These are phyloP conservation scores for Chionodraco myersi DNA, from an alignment of 2,113 vertebrate genomes.

Conservation along the genomic window DNA sequence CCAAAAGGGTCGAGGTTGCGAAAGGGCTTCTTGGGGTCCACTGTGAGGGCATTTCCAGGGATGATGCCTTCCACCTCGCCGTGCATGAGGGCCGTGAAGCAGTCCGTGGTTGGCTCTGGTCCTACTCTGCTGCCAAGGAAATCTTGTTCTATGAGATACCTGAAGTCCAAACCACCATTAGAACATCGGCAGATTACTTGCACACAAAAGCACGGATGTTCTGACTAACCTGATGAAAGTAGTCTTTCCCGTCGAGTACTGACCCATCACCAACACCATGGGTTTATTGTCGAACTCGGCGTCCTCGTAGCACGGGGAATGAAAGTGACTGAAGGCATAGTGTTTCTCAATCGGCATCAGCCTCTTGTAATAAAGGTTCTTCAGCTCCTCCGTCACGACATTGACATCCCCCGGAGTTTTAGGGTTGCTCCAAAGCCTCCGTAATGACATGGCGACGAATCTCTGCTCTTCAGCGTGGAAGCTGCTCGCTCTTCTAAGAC, in stretches of 20 bases:
- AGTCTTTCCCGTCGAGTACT: constrained; percentile 93
- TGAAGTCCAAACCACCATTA: constrained; percentile 41
- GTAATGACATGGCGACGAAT: constrained; percentile 62
- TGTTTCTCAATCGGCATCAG: constrained; percentile 89
- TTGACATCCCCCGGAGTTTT: constrained; percentile 85
- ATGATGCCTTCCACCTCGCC: constrained; percentile 84
- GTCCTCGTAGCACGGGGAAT: constrained; percentile 88
- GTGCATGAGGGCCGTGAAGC: constrained; percentile 91
- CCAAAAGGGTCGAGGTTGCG: constrained; percentile 91
- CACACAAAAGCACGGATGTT: background rate
- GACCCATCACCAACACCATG: constrained; percentile 92
- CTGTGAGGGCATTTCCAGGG: constrained; percentile 90
- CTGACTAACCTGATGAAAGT: constrained; percentile 86
- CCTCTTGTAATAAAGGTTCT: constrained; percentile 86
- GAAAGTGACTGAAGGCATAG: constrained; percentile 89
- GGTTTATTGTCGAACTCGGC: constrained; percentile 93
- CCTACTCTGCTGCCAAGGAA: constrained; percentile 90
- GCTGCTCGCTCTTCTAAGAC: constrained; percentile 37
- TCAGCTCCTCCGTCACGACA: constrained; percentile 88
- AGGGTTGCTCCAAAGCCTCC: constrained; percentile 66
- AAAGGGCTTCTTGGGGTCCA: constrained; percentile 91
- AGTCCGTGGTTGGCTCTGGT: constrained; percentile 92
- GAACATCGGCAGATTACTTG: background rate
- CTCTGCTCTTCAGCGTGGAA: constrained; percentile 10
- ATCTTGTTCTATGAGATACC: constrained; percentile 91